Evolutionary conservation across 2,113 vertebrate genomes (phyloP).

Genomic region (Cephalopterus ornatus): DNA sequence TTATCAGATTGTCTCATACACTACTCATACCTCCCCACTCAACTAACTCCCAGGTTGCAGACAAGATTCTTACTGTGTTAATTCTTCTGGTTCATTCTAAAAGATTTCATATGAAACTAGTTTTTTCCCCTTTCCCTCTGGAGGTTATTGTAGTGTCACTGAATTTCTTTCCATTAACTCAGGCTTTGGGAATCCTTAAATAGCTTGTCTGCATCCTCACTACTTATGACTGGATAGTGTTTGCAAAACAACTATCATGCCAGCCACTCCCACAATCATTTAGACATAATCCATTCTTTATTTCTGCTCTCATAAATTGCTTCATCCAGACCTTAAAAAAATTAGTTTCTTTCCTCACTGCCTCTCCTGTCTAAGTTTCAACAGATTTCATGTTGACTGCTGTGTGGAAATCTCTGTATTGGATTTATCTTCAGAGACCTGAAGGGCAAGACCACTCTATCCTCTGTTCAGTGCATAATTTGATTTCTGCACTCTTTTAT

Average conservation of each 20-base stretch:
- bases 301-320: not conserved
- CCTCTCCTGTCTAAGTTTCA: not conserved
- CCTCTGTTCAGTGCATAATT: not conserved
- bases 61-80: not conserved
- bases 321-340: not conserved
- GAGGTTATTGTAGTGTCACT: not conserved
- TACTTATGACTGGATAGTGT: not conserved
- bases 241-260: slow-evolving; percentile 7
- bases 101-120: not conserved
- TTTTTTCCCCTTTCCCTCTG: not conserved
- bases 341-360: not conserved
- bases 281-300: not conserved
- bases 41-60: not conserved
- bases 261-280: not conserved
- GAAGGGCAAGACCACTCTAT: not conserved
- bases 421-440: not conserved
- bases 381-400: not conserved
- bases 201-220: not conserved
- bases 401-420: not conserved
- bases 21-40: not conserved
- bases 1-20: not conserved
- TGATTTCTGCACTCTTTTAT: not conserved
- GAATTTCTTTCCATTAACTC: not conserved
- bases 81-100: not conserved
- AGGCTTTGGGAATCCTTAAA: not conserved